phyloP scores from a whole-genome alignment of 2,797 vertebrate species.

The Tapirus indicus region DNA sequence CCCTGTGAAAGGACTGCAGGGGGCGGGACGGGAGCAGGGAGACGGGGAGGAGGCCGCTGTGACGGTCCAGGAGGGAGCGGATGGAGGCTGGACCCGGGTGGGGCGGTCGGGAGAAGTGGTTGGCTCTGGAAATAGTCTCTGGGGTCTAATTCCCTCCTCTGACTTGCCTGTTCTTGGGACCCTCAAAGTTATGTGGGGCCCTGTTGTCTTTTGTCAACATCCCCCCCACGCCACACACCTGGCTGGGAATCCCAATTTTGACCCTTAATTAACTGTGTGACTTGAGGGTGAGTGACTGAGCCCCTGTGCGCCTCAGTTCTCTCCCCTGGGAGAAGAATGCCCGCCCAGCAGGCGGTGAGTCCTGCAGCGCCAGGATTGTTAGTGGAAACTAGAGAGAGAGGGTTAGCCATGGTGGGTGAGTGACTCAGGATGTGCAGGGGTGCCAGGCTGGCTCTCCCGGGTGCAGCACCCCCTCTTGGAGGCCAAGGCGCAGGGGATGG shows the following conservation, averaged over 20 bases:
- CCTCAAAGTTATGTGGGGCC: not conserved
- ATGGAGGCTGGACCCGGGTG: not conserved
- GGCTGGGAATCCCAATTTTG: not conserved
- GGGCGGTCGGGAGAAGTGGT: not conserved
- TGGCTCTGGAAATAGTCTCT: not conserved
- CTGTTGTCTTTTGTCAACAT: not conserved
- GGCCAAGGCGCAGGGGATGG: not conserved
- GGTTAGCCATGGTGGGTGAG: not conserved
- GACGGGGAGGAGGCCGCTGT: not conserved
- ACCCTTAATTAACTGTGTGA: not conserved
- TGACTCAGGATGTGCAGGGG: not conserved
- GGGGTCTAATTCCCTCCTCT: not conserved
- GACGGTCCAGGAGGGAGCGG: not conserved
- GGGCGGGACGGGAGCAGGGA: not conserved
- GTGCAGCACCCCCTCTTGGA: not conserved
- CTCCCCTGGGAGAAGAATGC: not conserved
- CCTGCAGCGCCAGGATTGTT: fast-evolving
- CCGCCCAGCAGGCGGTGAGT: not conserved
- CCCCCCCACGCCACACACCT: fast-evolving
- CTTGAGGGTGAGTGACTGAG: not conserved
- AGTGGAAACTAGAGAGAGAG: not conserved
- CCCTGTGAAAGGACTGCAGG: not conserved
- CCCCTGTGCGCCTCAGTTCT: not conserved
- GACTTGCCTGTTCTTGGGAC: not conserved
- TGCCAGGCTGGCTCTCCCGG: not conserved